Base-by-base conservation (phyloP, 2,888 invertebrate species). In the Drosophila differens region DNA sequence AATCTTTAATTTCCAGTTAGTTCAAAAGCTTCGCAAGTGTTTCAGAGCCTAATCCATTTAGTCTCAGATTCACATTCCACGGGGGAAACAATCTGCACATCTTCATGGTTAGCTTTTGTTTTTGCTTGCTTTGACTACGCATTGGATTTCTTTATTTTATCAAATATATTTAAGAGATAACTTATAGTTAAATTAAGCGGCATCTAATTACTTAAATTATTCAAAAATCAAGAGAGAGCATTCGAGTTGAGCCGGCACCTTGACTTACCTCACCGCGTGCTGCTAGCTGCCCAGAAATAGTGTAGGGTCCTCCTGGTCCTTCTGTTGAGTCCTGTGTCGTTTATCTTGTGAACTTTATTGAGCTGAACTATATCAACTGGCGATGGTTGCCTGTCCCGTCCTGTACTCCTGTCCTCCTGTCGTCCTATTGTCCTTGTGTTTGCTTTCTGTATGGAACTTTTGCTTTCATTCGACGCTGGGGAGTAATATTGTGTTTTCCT, bases 381-480 rank as follows among this genome's bases (percentile, higher is more conserved):
- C 39, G 10, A 59, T 14, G n/a, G 49, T 14, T 33, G 39, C 32
- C 41, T 32, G 30, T 1, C 28, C 9, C 9, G 10, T 39, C n/a
- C 32, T 33, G 12, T n/a, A n/a, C 16, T 37, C 25, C 52, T 25
- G 12, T 55, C 14, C 16, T 37, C 25, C 52, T 25, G 12, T 55
- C 14, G 25, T 47, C 49, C 53, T 47, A 53, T 59, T 54, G 60
- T 33, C 68, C 65, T 37, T 32, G 65, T 64, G 47, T 25, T 47
- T 47, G 47, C 22, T 22, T 47, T 47, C 7, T 52, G 58, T 57
- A 16, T 30, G 30, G 71, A 91, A 92, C 91, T 92, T 92, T 92
- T 91, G 85, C 90, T 91, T 92, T 92, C 91, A 90, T 85, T 92
- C 76, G 72, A 76, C 89, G 74, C 83, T 74, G 35, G 85, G 85